Base-by-base conservation (phyloP, 2,797 vertebrate species). In the Oophaga sylvatica region DNA sequence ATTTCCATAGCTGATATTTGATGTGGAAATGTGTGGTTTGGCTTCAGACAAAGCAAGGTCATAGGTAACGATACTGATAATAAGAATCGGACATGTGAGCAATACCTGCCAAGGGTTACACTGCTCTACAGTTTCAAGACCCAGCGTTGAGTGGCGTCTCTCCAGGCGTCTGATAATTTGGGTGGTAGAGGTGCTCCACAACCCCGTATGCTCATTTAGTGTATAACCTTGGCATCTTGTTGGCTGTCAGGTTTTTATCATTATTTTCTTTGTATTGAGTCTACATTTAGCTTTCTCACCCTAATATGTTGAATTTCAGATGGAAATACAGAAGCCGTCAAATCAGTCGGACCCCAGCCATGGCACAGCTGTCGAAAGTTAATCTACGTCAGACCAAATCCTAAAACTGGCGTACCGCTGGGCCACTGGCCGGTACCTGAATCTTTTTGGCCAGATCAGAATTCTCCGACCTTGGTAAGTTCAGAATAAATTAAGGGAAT, bases 281-380 rank as follows among this genome's bases (percentile, higher is more conserved):
- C 41, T 41, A 10, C 71, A 45, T 75, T 73, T 45, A 73, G 2
- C 8, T 45, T 53, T 73, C 6, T 53, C 12, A 35, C 63, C 41
- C 41, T 63, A 17, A 73, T 29, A 22, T 80, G 16, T 35, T 60
- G 0, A 1, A 10, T 16, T 45, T 84, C 91, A 99, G 98, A 99
- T 91, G 95, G 95, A 68, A 94, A 95, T 60, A 84, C 94, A 62
- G 98, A 99, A 91, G 81, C 91, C 62, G 83, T 95, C 85, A 97
- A 97, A 91, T 91, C 95, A 48, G 94, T 94, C 48, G 96, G 96
- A 83, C 93, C 90, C 0, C 96, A 97, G 70, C 94, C 96, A 62
- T 98, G 97, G 97, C 96, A 97, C 88, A 97, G 92, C 90, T 95
- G 95, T 92, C 95, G 95, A 89, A 96, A 95, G 91, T 95, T 96